Evolutionary conservation across 2,113 vertebrate genomes (phyloP), one percentile per base, ranked within the genome.

Genomic region (Clarias gariepinus): DNA sequence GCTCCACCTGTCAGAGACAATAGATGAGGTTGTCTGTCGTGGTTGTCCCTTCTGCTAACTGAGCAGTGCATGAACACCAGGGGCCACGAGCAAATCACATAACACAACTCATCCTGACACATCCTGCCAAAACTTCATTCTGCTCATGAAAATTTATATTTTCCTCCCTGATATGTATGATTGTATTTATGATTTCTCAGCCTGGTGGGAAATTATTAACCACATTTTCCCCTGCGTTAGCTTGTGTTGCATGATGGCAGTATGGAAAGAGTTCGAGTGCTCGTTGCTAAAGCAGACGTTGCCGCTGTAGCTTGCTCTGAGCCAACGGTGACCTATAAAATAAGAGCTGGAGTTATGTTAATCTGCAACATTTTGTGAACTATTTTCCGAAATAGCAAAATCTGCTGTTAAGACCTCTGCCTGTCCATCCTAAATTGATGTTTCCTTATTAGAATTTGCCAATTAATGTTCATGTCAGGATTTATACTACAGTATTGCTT

Each of bases 51-150:
- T 82, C 78, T 86, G 83, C 74, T 86, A 86, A 87, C 71, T 63
- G 64, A 85, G 83, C 63, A 16, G 81, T 63, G 78, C 41, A 15
- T 84, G 89, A 86, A 58, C 87, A 90, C 84, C 84, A 88, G 87
- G 57, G 89, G 76, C 84, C 81, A 86, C 11, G 60, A 84, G 84
- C 84, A 77, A 88, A 90, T 90, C 84, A 71, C 81, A 86, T 81
- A 85, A 74, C 81, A 85, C 81, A 85, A 88, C 81, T 88, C 87
- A 81, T 88, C 81, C 36, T 86, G 88, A 81, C 84, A 74, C 18
- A 11, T 33, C 55, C 64, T 21, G 73, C 81, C 87, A 81, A 85
- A 88, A 88, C 60, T 84, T 58, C 63, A 89, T 85, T 85, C 36
- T 82, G 36, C 81, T 85, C 80, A 86, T 83, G 84, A 86, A 87